Evolutionary conservation across 2,113 vertebrate species (phyloP), one percentile per base, ranked within the genome.

Genomic region (Thunnus thynnus): DNA sequence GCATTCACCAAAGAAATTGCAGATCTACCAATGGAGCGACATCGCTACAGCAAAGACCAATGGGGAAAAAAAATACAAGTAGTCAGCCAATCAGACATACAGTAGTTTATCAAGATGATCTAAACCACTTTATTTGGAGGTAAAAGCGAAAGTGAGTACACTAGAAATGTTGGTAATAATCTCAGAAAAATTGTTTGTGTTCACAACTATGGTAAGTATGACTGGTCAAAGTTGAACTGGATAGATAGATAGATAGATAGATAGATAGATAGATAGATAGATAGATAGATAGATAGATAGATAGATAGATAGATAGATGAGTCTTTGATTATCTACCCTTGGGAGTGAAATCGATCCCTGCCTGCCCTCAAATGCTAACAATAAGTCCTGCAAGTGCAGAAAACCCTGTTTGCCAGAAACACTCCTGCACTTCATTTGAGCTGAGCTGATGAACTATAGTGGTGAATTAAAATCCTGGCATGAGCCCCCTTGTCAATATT

Each of bases 371-470:
- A 66, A 22, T 81, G 81, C 88, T 90, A 70, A 86, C 73, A 62
- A 78, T 32, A 73, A 79, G 64, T 78, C 81, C 80, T 76, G 67
- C 16, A 84, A 82, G 84, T 75, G 82, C 76, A 84, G 78, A 78
- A 85, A 78, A 88, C 10, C 47, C 46, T 86, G 88, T 93, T 90
- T 89, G 87, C 82, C 87, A 86, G 83, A 84, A 80, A 84, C 72
- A 80, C 82, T 87, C 27, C n/a, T 14, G 71, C 70, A 90, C 88
- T 86, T 87, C 87, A 90, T 89, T 77, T 41, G 51, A 32, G 62
- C 72, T 14, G 11, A 50, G 46, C 78, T 74, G 83, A 84, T 86
- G 86, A 84, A 86, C 70, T 55, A 41, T 82, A 52, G 41, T 54
- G 68, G 46, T n/a, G 65, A 30, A 73, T 57, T 12, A 72, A 75